Evolutionary conservation across 1,140 invertebrate genomes (phyloP).

Genomic region (Maniola jurtina): DNA sequence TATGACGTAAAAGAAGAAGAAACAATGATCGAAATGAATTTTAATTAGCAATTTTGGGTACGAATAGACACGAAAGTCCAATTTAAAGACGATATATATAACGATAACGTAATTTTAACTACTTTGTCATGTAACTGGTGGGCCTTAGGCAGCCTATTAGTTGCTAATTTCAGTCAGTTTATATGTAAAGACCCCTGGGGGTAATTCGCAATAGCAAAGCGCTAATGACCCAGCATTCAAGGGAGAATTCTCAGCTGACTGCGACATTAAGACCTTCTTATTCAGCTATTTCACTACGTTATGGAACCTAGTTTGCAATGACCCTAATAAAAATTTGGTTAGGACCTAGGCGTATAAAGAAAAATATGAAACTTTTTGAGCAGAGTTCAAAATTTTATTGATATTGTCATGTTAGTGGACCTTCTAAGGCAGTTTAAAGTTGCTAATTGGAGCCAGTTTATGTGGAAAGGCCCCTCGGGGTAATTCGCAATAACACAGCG

Average conservation of each 20-base stretch:
- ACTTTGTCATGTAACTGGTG: too few species aligned
- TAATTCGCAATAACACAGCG: conserved; percentile 71
- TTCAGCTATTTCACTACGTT: conserved; percentile 73
- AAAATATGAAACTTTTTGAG: too few species aligned
- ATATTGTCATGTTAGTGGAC: too few species aligned
- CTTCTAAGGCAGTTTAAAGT: neutral
- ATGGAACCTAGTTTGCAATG: conserved; percentile 44
- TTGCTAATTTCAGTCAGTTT: conserved; percentile 18
- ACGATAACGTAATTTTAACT: too few species aligned
- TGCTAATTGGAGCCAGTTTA: conserved; percentile 23
- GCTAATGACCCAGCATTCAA: conserved; percentile 71
- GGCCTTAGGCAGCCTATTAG: neutral
- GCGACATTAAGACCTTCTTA: conserved; percentile 74
- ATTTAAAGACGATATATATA: too few species aligned
- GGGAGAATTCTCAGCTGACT: conserved; percentile 69
- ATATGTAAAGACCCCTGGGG: conserved; percentile 34
- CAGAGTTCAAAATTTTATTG: too few species aligned
- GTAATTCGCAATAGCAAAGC: conserved; percentile 71
- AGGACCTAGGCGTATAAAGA: neutral
- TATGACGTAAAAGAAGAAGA: too few species aligned
- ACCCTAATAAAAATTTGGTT: conserved; percentile 10
- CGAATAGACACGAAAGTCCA: too few species aligned
- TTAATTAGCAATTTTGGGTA: too few species aligned
- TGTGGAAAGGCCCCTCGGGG: conserved; percentile 36
- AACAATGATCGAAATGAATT: too few species aligned